phyloP scores from a whole-genome alignment of 2,888 invertebrate species.

The Entomobrya multifasciata region DNA sequence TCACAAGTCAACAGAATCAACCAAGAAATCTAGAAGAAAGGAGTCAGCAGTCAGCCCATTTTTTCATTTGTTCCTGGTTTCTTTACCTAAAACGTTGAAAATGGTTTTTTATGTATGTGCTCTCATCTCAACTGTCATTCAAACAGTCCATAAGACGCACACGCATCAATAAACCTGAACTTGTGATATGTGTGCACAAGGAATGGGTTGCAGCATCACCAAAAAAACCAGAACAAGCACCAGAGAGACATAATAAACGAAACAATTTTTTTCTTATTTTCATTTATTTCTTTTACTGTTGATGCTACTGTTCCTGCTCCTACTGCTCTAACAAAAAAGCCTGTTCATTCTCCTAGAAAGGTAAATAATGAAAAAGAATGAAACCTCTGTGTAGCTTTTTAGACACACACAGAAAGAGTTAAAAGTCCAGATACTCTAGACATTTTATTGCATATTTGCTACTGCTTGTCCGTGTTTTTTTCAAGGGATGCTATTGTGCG shows the following conservation, averaged over 20 bases:
- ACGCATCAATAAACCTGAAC: neutral
- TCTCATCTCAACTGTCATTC: no score
- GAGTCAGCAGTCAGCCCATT: no score
- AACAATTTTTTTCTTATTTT: constrained; percentile 6
- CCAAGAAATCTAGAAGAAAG: no score
- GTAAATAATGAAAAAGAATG: constrained; percentile 38
- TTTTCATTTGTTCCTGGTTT: no score
- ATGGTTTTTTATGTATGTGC: no score
- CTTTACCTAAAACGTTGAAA: no score
- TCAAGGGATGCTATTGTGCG: neutral
- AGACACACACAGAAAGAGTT: neutral
- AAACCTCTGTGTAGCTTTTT: neutral
- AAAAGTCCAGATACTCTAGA: neutral
- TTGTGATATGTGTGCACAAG: no score
- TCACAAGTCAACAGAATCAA: no score
- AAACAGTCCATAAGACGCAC: neutral
- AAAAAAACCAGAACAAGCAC: neutral
- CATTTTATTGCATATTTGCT: neutral
- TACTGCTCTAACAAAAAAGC: neutral
- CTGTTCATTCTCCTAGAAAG: constrained; percentile 26
- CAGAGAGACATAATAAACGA: constrained; percentile 34
- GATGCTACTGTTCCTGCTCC: neutral
- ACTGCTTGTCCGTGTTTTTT: neutral
- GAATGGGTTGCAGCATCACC: neutral
- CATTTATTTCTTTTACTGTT: neutral